These are phyloP conservation scores for Aculops lycopersici DNA, from an alignment of 1,140 invertebrate genomes.

Conservation along the genomic window DNA sequence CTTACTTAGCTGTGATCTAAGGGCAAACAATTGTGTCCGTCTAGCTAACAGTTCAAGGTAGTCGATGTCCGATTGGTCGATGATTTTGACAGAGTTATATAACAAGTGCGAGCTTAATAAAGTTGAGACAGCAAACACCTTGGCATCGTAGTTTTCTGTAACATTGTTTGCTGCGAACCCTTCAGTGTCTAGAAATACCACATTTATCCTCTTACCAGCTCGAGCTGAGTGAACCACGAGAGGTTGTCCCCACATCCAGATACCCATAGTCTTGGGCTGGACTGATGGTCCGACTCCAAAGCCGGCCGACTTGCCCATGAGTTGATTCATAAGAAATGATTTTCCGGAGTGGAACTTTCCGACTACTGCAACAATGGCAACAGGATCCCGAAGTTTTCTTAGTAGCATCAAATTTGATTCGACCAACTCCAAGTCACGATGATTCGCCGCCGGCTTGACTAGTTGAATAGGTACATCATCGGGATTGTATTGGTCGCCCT, in stretches of 20 bases:
- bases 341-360: slow-evolving; percentile 12
- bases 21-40: slow-evolving; percentile 12
- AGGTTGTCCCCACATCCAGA: slow-evolving; percentile 12
- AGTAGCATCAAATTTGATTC: slow-evolving; percentile 7
- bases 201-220: slow-evolving; percentile 1
- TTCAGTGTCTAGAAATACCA: slow-evolving; percentile 11
- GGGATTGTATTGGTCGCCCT: no score
- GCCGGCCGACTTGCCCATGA: slow-evolving; percentile 11
- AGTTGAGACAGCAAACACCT: slow-evolving; percentile 12
- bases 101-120: slow-evolving; percentile 9
- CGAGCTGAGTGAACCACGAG: slow-evolving; percentile 2
- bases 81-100: slow-evolving; percentile 12
- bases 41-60: slow-evolving; percentile 10
- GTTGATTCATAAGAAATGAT: slow-evolving; percentile 12
- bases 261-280: slow-evolving; percentile 11
- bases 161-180: slow-evolving; percentile 12
- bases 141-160: slow-evolving; percentile 11
- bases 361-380: slow-evolving; percentile 10
- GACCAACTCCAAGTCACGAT: slow-evolving; percentile 9
- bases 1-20: slow-evolving; percentile 10
- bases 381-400: slow-evolving; percentile 6
- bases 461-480: slow-evolving; percentile 10
- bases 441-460: slow-evolving; percentile 8
- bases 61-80: slow-evolving; percentile 11
- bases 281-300: slow-evolving; percentile 11